Base-by-base conservation (phyloP, 2,888 invertebrate species). In the Boloria euphrosyne region DNA sequence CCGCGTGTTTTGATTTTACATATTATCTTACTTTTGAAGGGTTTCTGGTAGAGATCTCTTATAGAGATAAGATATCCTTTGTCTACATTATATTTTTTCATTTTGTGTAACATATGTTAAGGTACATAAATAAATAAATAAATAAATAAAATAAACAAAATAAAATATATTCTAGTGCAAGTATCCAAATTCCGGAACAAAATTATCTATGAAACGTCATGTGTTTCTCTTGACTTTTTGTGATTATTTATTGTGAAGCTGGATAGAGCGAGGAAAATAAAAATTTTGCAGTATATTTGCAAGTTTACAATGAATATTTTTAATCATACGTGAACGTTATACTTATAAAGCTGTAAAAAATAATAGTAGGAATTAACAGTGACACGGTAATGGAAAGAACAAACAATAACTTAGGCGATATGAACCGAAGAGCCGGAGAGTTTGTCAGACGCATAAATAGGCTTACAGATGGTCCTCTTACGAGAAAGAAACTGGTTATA, bases 401-500 rank as follows among this genome's bases (percentile, higher is more conserved):
- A 60, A 79, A 82, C 72, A 82, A 77, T 64, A 80, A 85, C 70
- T 75, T 84, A 58, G 74, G 78, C 75, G 92, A 93, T 66, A 89
- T 90, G 86, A 86, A 84, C 73, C 87, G 92, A 60, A 83, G 86
- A 69, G 87, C 87, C 84, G 90, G 90, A 69, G 92, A 93, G 70
- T 73, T 90, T 69, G 75, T 87, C 61, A 83, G 92, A 75, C 87
- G 92, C 63, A 78, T 92, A 71, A 87, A 92, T 80, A 84, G 92
- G 73, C 79, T 92, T 60, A 76, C 86, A 71, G 93, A 92, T 70
- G 92, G 92, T 38, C 92, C 92, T 16, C 73, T 92, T 78, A 92
- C 92, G 17, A 87, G 92, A 72, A 92, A 92, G 76, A 91, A 93
- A 77, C 74, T 93, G 55, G 86, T 93, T 66, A 76, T 93, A 65